Conservation (phyloP, 2,797 vertebrate genomes). For the Zenarchopterus dispar region DNA sequence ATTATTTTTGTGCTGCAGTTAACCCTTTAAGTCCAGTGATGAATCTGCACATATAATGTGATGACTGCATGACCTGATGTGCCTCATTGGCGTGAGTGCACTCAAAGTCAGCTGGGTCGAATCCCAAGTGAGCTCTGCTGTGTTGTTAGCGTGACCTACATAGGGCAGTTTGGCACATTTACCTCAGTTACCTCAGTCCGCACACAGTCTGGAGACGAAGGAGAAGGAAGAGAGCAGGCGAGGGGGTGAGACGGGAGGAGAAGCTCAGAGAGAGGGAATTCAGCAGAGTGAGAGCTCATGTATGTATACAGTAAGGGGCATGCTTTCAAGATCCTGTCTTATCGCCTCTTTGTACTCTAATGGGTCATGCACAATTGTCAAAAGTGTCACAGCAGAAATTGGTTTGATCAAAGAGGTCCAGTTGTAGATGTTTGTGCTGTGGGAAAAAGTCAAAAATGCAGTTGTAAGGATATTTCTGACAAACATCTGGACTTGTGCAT, state of each 20-base stretch:
- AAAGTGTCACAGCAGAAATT: conserved; percentile 6
- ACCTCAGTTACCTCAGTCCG: conserved; percentile 67
- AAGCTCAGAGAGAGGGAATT: conserved; percentile 15
- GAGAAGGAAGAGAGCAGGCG: conserved; percentile 39
- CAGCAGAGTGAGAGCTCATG: conserved; percentile 40
- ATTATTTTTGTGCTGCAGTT: conserved; percentile 16
- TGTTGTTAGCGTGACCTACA: conserved; percentile 67
- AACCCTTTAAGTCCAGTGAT: conserved; percentile 21
- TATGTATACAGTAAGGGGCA: neutral
- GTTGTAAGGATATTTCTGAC: conserved; percentile 6
- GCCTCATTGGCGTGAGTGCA: conserved; percentile 36
- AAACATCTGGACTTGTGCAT: conserved; percentile 24
- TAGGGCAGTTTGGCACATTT: conserved; percentile 71
- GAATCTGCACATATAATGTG: conserved; percentile 23
- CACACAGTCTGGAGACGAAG: conserved; percentile 30
- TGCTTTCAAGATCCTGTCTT: conserved; percentile 17
- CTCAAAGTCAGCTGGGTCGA: conserved; percentile 49
- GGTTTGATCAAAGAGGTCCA: conserved; percentile 6
- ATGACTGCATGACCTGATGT: conserved; percentile 37
- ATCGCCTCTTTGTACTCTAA: conserved; percentile 6
- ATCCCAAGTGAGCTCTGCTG: conserved; percentile 52
- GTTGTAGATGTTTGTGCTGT: neutral
- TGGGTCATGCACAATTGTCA: conserved; percentile 11
- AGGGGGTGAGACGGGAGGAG: too few relatives aligned
- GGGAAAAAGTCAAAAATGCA: neutral